Evolutionary conservation across 2,888 invertebrate species (phyloP).

Genomic region (Emmelina monodactyla): DNA sequence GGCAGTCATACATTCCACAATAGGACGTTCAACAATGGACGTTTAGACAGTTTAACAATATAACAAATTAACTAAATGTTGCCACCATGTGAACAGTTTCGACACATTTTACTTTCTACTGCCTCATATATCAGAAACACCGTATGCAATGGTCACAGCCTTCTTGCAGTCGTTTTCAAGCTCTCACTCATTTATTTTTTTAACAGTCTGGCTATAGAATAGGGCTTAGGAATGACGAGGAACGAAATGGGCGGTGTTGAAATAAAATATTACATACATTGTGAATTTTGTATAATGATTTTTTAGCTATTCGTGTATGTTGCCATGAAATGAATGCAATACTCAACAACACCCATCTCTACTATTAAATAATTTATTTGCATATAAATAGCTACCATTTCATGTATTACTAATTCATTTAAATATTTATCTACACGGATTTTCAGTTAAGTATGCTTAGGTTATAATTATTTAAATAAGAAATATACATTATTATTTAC

Average conservation of each 20-base stretch:
- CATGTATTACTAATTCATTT: no score
- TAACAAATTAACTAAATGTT: constrained; percentile 19
- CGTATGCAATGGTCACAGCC: constrained; percentile 39
- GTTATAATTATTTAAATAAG: no score
- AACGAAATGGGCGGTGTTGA: constrained; percentile 18
- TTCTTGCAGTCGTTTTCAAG: constrained; percentile 54
- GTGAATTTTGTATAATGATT: no score
- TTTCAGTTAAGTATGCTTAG: no score
- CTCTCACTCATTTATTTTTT: constrained; percentile 43
- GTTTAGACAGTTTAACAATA: constrained; percentile 32
- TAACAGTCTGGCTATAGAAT: constrained; percentile 37
- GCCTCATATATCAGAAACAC: constrained; percentile 25
- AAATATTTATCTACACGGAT: no score
- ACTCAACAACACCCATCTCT: no score
- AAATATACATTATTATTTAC: no score
- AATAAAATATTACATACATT: no score
- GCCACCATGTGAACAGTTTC: constrained; percentile 20
- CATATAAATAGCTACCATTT: no score
- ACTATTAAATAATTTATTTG: no score
- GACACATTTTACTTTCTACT: neutral
- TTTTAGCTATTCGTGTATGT: no score
- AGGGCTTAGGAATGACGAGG: constrained; percentile 50
- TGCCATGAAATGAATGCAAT: no score
- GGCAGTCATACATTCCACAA: constrained; percentile 33
- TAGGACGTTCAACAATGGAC: constrained; percentile 48